Percentiles rank a stretch among this genome's conserved stretches.
Evolutionary conservation across 2,888 invertebrate species (phyloP).

Genomic region (Chrysodeixis includens): DNA sequence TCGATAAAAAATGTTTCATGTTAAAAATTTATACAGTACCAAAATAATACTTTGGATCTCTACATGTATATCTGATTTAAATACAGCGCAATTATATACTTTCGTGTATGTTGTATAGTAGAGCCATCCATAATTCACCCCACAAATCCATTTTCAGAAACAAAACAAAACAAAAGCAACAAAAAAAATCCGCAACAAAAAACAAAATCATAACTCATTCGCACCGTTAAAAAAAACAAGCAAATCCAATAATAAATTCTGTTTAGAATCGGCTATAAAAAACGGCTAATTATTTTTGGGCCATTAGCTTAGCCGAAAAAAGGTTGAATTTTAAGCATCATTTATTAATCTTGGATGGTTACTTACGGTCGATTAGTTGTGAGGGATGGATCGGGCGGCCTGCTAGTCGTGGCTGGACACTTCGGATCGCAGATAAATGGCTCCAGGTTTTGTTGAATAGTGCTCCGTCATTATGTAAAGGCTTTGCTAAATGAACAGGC

Average conservation of each 20-base stretch:
- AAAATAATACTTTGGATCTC: no score
- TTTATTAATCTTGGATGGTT: slow-evolving; percentile 82
- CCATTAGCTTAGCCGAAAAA: slow-evolving; percentile 88
- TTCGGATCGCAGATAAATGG: slow-evolving; percentile 64
- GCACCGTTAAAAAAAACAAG: slow-evolving; percentile 67
- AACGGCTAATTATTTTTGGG: slow-evolving; percentile 81
- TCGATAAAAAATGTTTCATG: no score
- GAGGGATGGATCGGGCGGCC: slow-evolving; percentile 71
- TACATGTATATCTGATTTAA: no score
- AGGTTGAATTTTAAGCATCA: slow-evolving; percentile 86
- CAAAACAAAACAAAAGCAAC: slow-evolving; percentile 36
- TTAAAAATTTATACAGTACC: no score
- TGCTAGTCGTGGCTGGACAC: slow-evolving; percentile 58
- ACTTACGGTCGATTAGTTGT: slow-evolving; percentile 80
- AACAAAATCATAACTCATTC: slow-evolving; percentile 73
- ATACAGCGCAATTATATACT: neutral
- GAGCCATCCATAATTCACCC: neutral
- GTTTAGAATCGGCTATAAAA: slow-evolving; percentile 71
- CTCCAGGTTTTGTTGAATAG: slow-evolving; percentile 52
- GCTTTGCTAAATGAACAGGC: slow-evolving; percentile 38
- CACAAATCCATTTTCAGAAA: neutral
- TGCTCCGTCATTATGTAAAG: slow-evolving; percentile 55
- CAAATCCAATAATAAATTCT: slow-evolving; percentile 77
- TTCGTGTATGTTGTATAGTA: no score
- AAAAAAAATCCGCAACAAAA: slow-evolving; percentile 20